These are phyloP conservation scores for Sigmodon hispidus DNA, from an alignment of 2,113 vertebrate genomes.

Conservation along the genomic window DNA sequence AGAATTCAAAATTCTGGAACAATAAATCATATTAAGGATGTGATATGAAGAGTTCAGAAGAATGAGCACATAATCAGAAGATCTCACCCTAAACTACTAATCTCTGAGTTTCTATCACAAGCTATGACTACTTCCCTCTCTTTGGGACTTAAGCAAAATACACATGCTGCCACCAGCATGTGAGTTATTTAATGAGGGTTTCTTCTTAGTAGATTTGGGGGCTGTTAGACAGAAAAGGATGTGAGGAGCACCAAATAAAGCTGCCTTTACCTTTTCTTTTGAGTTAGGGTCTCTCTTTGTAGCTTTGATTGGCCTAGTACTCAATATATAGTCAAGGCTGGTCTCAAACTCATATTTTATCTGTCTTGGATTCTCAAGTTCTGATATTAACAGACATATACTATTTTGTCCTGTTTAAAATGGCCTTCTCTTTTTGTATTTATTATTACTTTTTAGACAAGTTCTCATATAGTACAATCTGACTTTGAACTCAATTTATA, in stretches of 20 bases:
- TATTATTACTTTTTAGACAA: background rate
- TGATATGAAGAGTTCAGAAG: background rate
- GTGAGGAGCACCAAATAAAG: background rate
- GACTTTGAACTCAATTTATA: background rate
- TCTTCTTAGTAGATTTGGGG: background rate
- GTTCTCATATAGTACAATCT: background rate
- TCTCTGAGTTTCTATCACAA: conserved; percentile 19
- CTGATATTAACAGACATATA: background rate
- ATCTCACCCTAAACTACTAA: background rate
- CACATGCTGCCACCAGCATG: background rate
- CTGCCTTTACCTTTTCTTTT: background rate
- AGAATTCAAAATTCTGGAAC: conserved; percentile 41
- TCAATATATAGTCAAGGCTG: background rate
- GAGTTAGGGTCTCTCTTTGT: background rate
- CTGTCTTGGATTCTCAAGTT: background rate
- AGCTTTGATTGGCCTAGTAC: background rate
- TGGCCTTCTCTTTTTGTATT: background rate
- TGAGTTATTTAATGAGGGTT: conserved; percentile 7
- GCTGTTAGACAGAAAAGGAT: background rate
- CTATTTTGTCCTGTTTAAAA: background rate
- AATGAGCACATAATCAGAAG: conserved; percentile 2
- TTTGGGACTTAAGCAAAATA: conserved; percentile 24
- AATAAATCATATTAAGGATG: conserved; percentile 23
- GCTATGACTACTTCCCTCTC: background rate
- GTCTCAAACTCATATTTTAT: background rate